These are phyloP conservation scores for Agrilus planipennis DNA, from an alignment of 1,140 invertebrate species.

Conservation along the genomic window DNA sequence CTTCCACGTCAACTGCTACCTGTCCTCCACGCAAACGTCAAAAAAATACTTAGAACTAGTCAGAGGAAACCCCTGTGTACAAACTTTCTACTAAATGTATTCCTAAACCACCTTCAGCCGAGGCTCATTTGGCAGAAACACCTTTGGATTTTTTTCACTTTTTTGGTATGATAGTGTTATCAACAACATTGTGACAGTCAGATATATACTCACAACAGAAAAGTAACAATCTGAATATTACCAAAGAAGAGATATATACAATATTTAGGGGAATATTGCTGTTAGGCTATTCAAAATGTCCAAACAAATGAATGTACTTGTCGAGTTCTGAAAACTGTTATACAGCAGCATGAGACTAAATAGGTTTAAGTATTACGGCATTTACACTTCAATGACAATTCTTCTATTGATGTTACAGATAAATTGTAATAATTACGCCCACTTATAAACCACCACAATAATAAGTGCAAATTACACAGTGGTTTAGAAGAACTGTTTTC, in stretches of 20 bases:
- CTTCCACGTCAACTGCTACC: not conserved
- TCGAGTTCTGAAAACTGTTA: slow-evolving; percentile 8
- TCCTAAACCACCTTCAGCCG: slow-evolving; percentile 2
- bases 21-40: not conserved
- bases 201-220: slow-evolving; percentile 9
- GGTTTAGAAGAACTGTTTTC: slow-evolving; percentile 15
- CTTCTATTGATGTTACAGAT: slow-evolving; percentile 6
- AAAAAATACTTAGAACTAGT: slow-evolving; percentile 3
- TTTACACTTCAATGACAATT: slow-evolving; percentile 14
- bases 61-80: not conserved
- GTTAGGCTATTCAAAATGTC: slow-evolving; percentile 15
- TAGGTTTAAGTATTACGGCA: slow-evolving; percentile 13
- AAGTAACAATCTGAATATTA: slow-evolving; percentile 6
- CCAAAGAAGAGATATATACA: slow-evolving; percentile 13
- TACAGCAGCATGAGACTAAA: slow-evolving; percentile 11
- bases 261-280: slow-evolving; percentile 13
- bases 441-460: slow-evolving; percentile 11
- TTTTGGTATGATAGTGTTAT: slow-evolving; percentile 9
- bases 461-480: slow-evolving; percentile 13
- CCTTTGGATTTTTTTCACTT: slow-evolving; percentile 9
- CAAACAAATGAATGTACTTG: slow-evolving; percentile 15
- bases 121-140: slow-evolving; percentile 2
- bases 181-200: slow-evolving; percentile 1
- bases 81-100: not conserved
- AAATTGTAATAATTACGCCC: slow-evolving; percentile 13